Conservation (phyloP, 2,113 vertebrate species). For the Pogona vitticeps region DNA sequence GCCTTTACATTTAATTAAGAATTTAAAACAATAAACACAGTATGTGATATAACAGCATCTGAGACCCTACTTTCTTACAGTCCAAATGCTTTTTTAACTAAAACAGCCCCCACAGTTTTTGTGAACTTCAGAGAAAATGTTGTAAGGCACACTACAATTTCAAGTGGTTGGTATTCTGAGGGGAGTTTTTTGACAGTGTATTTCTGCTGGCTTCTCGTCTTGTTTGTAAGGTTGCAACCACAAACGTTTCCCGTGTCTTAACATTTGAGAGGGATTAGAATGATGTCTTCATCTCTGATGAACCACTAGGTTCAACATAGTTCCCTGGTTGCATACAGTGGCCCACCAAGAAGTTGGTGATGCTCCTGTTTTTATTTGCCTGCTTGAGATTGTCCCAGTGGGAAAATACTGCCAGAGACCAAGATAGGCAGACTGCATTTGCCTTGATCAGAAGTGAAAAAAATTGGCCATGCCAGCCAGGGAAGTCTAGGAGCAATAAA, state of each 20-base stretch:
- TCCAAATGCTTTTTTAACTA: not conserved
- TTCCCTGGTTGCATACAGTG: not conserved
- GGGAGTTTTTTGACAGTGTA: not conserved
- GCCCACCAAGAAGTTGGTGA: not conserved
- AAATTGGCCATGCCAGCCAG: too few relatives aligned
- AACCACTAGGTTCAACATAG: too few relatives aligned
- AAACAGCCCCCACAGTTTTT: not conserved
- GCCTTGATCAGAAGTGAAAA: too few relatives aligned
- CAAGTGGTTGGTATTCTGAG: not conserved
- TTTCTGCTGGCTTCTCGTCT: not conserved
- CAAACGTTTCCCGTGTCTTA: too few relatives aligned
- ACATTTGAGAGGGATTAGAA: too few relatives aligned
- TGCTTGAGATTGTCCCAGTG: too few relatives aligned
- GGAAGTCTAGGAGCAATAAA: too few relatives aligned
- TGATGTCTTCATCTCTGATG: too few relatives aligned
- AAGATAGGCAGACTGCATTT: not conserved
- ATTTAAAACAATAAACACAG: not conserved
- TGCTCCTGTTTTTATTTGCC: too few relatives aligned
- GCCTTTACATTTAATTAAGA: not conserved
- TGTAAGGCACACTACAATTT: not conserved
- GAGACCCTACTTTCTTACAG: not conserved
- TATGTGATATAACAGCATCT: not conserved
- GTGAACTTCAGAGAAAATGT: not conserved
- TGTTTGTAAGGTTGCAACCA: not conserved
- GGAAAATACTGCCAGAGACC: too few relatives aligned